These are phyloP conservation scores for Tipula vernalis DNA, from an alignment of 2,888 invertebrate genomes.

Conservation along the genomic window DNA sequence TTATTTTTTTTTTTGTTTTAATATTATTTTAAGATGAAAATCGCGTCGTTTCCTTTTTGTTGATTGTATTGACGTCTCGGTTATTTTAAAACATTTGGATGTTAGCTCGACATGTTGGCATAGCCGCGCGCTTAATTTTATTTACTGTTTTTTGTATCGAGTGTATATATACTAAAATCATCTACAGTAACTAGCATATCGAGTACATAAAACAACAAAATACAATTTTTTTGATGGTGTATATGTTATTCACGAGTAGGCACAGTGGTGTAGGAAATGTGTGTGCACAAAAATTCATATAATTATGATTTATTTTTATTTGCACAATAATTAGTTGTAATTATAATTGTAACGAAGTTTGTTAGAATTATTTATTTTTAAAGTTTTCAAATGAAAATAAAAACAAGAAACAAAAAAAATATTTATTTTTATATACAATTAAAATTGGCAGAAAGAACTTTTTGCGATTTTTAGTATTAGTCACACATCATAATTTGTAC, in stretches of 20 bases:
- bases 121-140: not conserved
- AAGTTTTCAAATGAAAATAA: not conserved
- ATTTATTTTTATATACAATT: not conserved
- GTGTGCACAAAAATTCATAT: not conserved
- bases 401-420: not conserved
- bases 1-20: not conserved
- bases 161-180: not conserved
- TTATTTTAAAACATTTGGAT: conserved; percentile 10
- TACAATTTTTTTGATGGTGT: not conserved
- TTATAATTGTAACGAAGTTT: not conserved
- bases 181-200: no score
- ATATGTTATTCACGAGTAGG: not conserved
- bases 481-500: not conserved
- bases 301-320: not conserved
- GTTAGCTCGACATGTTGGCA: not conserved
- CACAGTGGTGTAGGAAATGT: not conserved
- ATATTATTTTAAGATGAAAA: not conserved
- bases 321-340: not conserved
- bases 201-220: no score
- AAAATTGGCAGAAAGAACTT: not conserved
- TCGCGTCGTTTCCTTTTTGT: conserved; percentile 11
- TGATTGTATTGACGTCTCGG: conserved; percentile 8
- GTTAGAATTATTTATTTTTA: not conserved
- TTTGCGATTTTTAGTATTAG: not conserved
- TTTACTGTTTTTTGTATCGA: not conserved